These are phyloP conservation scores for Halocaridina rubra DNA, from an alignment of 2,888 invertebrate genomes.

Conservation along the genomic window DNA sequence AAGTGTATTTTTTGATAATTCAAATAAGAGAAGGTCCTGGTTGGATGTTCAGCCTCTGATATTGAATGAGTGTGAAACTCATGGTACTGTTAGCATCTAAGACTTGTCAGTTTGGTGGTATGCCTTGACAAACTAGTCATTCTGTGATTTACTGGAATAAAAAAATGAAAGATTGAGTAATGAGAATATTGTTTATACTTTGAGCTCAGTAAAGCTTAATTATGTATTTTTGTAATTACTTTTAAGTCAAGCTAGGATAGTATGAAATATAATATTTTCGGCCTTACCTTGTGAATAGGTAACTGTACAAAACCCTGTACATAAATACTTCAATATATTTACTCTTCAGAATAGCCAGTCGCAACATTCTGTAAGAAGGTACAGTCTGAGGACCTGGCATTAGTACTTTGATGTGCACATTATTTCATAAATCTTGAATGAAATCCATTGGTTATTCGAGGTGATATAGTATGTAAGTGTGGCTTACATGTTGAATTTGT, in stretches of 20 bases:
- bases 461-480: constrained; percentile 19
- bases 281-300: constrained; percentile 60
- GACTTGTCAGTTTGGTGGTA: constrained; percentile 53
- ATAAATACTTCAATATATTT: constrained; percentile 40
- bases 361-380: constrained; percentile 23
- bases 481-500: constrained; percentile 4
- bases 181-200: constrained; percentile 59
- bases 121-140: constrained; percentile 61
- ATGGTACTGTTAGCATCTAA: constrained; percentile 16
- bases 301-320: constrained; percentile 56
- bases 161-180: constrained; percentile 45
- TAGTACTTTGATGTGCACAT: not conserved
- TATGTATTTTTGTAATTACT: constrained; percentile 61
- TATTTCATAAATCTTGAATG: constrained; percentile 3
- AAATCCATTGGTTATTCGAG: not conserved
- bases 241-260: constrained; percentile 58
- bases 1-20: constrained; percentile 44
- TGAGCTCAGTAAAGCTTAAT: constrained; percentile 60
- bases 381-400: constrained; percentile 32
- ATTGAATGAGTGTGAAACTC: not conserved
- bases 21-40: constrained; percentile 28
- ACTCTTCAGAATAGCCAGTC: constrained; percentile 34
- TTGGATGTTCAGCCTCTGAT: not conserved
- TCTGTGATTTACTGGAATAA: constrained; percentile 54
- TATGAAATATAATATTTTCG: constrained; percentile 59